These are phyloP conservation scores for Hymenopus coronatus DNA, from an alignment of 2,888 invertebrate species.

Conservation along the genomic window DNA sequence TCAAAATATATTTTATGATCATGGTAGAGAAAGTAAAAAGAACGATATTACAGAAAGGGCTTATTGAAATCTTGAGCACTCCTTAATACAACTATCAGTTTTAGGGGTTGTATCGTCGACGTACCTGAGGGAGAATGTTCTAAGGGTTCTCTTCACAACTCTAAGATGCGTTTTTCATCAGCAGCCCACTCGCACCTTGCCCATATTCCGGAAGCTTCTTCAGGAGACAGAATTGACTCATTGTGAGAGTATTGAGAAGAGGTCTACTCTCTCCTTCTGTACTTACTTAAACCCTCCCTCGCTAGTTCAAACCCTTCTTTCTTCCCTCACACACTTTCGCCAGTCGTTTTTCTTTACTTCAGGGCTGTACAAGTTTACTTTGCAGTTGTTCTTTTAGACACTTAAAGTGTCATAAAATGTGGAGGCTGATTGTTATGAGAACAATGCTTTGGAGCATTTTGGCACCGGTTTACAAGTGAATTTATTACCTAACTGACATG, in stretches of 20 bases:
- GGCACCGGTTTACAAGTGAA: too few species aligned
- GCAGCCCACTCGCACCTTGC: constrained; percentile 3
- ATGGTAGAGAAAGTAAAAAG: too few species aligned
- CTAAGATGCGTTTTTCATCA: neutral
- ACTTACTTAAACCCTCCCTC: neutral
- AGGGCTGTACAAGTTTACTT: neutral
- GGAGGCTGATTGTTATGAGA: too few species aligned
- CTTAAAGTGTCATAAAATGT: too few species aligned
- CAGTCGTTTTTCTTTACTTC: neutral
- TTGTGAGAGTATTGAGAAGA: neutral
- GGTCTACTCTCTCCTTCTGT: neutral
- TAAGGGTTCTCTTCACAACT: neutral
- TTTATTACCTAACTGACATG: too few species aligned
- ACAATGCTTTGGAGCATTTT: too few species aligned
- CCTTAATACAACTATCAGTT: too few species aligned
- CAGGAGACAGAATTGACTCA: neutral
- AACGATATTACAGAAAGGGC: too few species aligned
- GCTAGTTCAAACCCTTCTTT: neutral
- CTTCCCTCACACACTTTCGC: neutral
- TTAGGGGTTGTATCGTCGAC: too few species aligned
- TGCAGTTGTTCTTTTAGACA: neutral
- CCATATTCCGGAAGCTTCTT: constrained; percentile 5
- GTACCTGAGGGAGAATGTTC: neutral
- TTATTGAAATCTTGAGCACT: too few species aligned
- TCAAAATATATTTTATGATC: too few species aligned